These are phyloP conservation scores for Patiria miniata DNA, from an alignment of 35 echinoderm and acorn worm genomes.

Conservation along the genomic window DNA sequence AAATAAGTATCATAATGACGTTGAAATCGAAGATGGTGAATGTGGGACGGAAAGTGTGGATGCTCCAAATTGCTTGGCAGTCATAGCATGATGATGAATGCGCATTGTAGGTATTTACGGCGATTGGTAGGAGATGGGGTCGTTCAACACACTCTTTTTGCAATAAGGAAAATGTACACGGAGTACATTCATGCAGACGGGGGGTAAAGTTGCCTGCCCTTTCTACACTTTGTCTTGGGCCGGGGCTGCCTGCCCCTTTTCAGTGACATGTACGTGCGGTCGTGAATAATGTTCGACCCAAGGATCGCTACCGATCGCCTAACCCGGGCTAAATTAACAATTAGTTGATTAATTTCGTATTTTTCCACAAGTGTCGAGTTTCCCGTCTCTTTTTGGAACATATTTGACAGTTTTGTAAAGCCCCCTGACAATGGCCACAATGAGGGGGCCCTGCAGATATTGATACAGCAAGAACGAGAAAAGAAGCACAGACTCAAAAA, in stretches of 20 bases:
- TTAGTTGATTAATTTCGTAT: conserved; percentile 24
- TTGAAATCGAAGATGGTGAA: too few species aligned
- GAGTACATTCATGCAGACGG: too few species aligned
- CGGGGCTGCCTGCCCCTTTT: not conserved
- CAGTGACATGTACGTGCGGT: not conserved
- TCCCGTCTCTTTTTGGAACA: not conserved
- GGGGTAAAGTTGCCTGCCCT: conserved; percentile 5
- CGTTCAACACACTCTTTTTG: too few species aligned
- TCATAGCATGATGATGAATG: too few species aligned
- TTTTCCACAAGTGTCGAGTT: conserved; percentile 10
- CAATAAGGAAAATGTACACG: too few species aligned
- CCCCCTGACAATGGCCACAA: conserved; percentile 11
- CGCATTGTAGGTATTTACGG: too few species aligned
- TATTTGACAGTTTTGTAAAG: not conserved
- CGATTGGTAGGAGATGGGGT: too few species aligned
- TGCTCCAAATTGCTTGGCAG: too few species aligned
- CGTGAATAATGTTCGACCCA: not conserved
- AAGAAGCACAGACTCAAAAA: not conserved
- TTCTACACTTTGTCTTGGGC: not conserved
- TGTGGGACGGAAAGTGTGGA: too few species aligned
- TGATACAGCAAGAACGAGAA: not conserved
- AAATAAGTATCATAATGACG: too few species aligned
- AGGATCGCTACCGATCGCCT: not conserved
- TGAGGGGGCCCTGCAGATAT: not conserved
- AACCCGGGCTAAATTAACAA: conserved; percentile 5